Base-by-base conservation (phyloP, 2,797 vertebrate genomes). In the Sebastes minor region DNA sequence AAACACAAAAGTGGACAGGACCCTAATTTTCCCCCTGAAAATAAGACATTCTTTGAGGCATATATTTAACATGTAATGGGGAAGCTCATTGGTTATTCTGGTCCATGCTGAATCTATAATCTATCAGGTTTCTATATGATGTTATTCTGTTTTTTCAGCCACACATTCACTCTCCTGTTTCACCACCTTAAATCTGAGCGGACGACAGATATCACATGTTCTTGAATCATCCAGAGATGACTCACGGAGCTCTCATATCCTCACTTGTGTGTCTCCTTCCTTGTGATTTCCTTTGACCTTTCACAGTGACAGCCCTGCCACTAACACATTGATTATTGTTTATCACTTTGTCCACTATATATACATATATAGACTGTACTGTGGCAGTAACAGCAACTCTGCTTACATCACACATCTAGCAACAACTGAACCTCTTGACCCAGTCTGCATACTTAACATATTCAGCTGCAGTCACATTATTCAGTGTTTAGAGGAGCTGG, bases 401-500 rank as follows among this genome's bases (percentile, higher is more conserved):
- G 63, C 49, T 60, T 33, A 72, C 33, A 78, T 75, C 28, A 27
- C 42, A 67, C 56, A 71, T 65, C 20, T 2, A 81, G 79, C 71
- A 68, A 59, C 46, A 30, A 65, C 20, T 56, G 64, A 68, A 71
- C 78, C 55, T 72, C 30, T 80, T 69, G 76, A 74, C 80, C 78
- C 60, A n/a, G 60, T 75, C 72, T 74, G 62, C 61, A 69, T 46
- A 28, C 18, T 20, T 63, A 35, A 65, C 35, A 69, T 63, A 57
- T 76, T 66, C 69, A 69, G 23, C 38, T 32, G 49, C 46, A 25
- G 57, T 74, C 35, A 75, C 64, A 80, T 72, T 72, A 72, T 80
- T 68, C 57, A 70, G 59, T 22, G 60, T 81, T 87, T 65, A 65
- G 38, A 67, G n/a, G 59, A 73, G 64, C 32, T 78, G 74, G 52